phyloP scores from a whole-genome alignment of 2,888 invertebrate species.

The Alloplasta piceator region DNA sequence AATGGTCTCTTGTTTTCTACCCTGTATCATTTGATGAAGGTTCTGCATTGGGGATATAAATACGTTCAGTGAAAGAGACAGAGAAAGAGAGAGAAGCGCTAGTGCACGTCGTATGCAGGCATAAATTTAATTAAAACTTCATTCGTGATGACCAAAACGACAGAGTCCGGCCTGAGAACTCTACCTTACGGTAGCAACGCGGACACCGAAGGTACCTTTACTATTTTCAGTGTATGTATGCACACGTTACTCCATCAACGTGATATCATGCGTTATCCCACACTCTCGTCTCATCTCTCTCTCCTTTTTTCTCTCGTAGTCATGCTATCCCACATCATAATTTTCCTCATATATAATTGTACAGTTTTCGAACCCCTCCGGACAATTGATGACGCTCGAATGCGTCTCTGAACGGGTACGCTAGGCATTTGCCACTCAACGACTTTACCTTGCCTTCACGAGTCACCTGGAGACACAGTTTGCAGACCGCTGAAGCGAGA shows the following conservation, averaged over 20 bases:
- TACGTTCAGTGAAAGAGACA: conserved; percentile 51
- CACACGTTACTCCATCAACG: conserved; percentile 7
- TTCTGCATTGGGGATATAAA: conserved; percentile 47
- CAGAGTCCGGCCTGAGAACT: conserved; percentile 46
- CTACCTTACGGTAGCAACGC: conserved; percentile 11
- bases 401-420: conserved; percentile 42
- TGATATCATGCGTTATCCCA: conserved; percentile 14
- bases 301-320: conserved; percentile 3
- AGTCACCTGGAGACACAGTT: conserved; percentile 42
- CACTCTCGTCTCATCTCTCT: conserved; percentile 10
- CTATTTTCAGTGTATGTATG: conserved; percentile 33
- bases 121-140: conserved; percentile 73
- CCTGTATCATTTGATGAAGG: conserved; percentile 37
- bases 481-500: conserved; percentile 19
- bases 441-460: conserved; percentile 29
- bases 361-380: conserved; percentile 51
- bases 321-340: conserved; percentile 29
- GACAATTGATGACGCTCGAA: conserved; percentile 68
- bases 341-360: conserved; percentile 56
- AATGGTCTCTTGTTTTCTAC: too few relatives aligned
- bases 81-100: background rate
- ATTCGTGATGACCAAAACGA: conserved; percentile 66
- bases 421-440: conserved; percentile 60
- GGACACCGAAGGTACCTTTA: conserved; percentile 31
- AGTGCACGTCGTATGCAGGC: conserved; percentile 59